Percentiles rank a stretch among this genome's conserved stretches.
These are phyloP conservation scores for Musca domestica DNA, from an alignment of 1,140 invertebrate genomes.

Conservation along the genomic window DNA sequence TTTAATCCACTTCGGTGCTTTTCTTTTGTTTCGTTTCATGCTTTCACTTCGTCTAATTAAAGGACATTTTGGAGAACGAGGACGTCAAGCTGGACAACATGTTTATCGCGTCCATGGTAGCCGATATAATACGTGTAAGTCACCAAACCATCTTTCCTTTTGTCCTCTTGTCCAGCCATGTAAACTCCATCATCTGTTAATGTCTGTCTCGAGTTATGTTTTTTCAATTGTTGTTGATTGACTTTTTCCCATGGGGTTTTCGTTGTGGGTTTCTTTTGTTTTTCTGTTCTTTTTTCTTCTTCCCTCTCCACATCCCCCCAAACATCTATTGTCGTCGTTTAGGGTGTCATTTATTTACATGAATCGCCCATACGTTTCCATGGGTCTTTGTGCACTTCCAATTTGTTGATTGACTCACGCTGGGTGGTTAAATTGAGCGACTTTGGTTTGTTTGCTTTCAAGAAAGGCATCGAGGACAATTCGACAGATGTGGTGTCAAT, in stretches of 20 bases:
- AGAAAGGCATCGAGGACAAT: conserved; percentile 63
- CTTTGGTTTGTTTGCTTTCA: conserved; percentile 80
- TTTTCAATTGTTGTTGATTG: no score
- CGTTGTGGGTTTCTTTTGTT: not conserved
- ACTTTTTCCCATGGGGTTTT: not conserved
- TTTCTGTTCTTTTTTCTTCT: not conserved
- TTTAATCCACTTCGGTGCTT: not conserved
- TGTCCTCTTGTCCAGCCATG: not conserved
- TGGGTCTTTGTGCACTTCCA: conserved; percentile 84
- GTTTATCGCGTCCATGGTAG: conserved; percentile 86
- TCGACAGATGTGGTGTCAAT: conserved; percentile 61
- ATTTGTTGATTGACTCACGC: conserved; percentile 91
- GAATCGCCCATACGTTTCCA: conserved; percentile 84
- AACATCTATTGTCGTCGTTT: not conserved
- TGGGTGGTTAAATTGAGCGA: conserved; percentile 92
- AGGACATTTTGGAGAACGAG: conserved; percentile 89
- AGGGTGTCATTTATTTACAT: conserved; percentile 93
- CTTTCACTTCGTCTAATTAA: not conserved
- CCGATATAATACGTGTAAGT: conserved; percentile 81
- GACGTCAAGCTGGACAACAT: conserved; percentile 88
- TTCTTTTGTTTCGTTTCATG: not conserved
- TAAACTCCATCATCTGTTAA: not conserved
- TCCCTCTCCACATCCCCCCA: conserved; percentile 2
- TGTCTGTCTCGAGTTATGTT: no score
- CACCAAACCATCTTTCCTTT: conserved; percentile 22